Evolutionary conservation across 1,140 invertebrate species (phyloP).

Genomic region (Frieseomelitta varia): DNA sequence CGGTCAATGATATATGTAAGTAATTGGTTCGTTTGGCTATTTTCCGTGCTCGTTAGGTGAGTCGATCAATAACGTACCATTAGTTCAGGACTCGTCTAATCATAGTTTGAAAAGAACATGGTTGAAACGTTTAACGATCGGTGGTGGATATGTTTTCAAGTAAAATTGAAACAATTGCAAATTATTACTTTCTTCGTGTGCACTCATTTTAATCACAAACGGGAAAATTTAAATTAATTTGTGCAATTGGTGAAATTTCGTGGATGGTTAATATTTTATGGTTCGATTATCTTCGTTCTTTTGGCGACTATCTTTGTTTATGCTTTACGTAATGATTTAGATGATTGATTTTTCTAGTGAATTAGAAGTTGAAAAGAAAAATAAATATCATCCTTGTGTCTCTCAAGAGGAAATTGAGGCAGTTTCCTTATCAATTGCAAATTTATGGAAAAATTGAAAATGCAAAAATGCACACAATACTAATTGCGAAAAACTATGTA

Average conservation of each 20-base stretch:
- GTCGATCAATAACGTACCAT: neutral
- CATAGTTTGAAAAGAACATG: neutral
- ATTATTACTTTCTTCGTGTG: neutral
- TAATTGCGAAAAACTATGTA: too few relatives aligned
- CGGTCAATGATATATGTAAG: neutral
- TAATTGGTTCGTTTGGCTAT: neutral
- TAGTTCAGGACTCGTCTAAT: slow-evolving; percentile 3
- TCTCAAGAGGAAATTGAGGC: neutral
- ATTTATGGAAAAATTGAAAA: too few relatives aligned
- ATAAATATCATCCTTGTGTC: neutral
- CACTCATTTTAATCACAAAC: neutral
- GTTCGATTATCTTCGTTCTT: neutral
- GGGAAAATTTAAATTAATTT: neutral
- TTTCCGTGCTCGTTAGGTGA: neutral
- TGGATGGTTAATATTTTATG: neutral
- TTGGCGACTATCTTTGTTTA: neutral
- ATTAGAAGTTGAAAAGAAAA: neutral
- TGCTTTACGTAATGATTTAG: neutral
- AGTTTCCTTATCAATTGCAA: neutral
- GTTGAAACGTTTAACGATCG: too few relatives aligned
- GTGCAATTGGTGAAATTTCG: neutral
- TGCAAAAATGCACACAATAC: too few relatives aligned
- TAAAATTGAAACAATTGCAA: neutral
- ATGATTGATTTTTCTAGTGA: too few relatives aligned
- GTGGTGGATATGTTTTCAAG: too few relatives aligned